These are phyloP conservation scores for Pachypanchax playfairii DNA, from an alignment of 2,113 vertebrate species.

Conservation along the genomic window DNA sequence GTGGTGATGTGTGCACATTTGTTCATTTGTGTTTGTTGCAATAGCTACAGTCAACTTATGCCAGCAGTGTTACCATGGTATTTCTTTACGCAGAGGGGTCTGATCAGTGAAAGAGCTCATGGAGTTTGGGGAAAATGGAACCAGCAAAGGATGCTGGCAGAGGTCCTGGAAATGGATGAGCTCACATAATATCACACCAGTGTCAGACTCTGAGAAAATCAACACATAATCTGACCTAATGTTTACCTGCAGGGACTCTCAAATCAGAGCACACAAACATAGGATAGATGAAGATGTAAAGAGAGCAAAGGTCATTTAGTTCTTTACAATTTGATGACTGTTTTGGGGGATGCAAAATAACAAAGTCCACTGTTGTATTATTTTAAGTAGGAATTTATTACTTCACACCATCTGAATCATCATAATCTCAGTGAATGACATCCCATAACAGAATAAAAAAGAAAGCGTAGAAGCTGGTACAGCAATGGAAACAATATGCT, in stretches of 20 bases:
- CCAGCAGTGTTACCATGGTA: conserved; percentile 74
- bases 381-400: too few species aligned
- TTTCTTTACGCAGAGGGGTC: conserved; percentile 65
- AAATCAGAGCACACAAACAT: background rate
- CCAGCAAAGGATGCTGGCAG: conserved; percentile 55
- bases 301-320: background rate
- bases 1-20: conserved; percentile 39
- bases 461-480: too few species aligned
- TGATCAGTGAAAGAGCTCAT: conserved; percentile 65
- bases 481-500: too few species aligned
- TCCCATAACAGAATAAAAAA: too few species aligned
- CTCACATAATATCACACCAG: conserved; percentile 30
- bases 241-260: conserved; percentile 6
- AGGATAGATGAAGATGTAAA: background rate
- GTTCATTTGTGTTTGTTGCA: conserved; percentile 44
- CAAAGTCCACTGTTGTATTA: too few species aligned
- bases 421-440: too few species aligned
- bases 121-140: conserved; percentile 71
- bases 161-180: conserved; percentile 55
- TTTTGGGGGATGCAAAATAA: too few species aligned
- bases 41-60: conserved; percentile 47
- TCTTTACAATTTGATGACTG: background rate
- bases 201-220: conserved; percentile 17
- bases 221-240: conserved; percentile 26
- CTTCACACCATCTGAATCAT: too few species aligned